Conservation (phyloP, 1,140 invertebrate genomes). For the Acyrthosiphon pisum region DNA sequence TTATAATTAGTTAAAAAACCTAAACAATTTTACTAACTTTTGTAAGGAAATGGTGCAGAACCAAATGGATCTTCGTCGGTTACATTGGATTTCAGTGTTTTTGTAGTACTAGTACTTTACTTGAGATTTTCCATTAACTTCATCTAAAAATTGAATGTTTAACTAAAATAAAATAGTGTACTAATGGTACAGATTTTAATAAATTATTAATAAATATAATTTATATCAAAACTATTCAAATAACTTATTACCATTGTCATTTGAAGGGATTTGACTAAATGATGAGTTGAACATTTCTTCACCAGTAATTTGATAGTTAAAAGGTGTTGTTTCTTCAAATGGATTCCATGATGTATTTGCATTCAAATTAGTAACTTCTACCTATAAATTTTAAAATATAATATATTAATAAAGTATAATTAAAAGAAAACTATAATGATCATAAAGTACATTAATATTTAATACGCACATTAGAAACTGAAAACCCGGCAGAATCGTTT, state of each 20-base stretch:
- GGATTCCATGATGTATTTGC: constrained; percentile 82
- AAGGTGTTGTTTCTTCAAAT: constrained; percentile 71
- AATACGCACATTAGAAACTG: constrained; percentile 28
- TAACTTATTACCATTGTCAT: constrained; percentile 37
- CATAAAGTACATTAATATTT: constrained; percentile 1
- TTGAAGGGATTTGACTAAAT: neutral
- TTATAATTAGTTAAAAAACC: neutral
- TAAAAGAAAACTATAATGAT: neutral
- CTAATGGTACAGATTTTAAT: constrained; percentile 38
- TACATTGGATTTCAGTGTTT: constrained; percentile 62
- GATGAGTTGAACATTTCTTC: constrained; percentile 33
- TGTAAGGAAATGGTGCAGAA: constrained; percentile 68
- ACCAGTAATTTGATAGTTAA: constrained; percentile 19
- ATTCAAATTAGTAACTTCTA: constrained; percentile 60
- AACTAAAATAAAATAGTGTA: constrained; percentile 29
- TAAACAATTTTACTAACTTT: constrained; percentile 63
- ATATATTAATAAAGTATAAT: neutral
- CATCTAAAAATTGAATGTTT: constrained; percentile 50
- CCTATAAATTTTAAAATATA: constrained; percentile 13
- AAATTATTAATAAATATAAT: neutral
- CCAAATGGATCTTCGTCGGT: constrained; percentile 64
- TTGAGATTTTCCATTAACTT: constrained; percentile 29
- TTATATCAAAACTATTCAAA: neutral
- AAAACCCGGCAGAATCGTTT: neutral
- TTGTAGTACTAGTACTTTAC: constrained; percentile 19